These are phyloP conservation scores for Genyomyrus donnyi DNA, from an alignment of 2,113 vertebrate genomes.

Conservation along the genomic window DNA sequence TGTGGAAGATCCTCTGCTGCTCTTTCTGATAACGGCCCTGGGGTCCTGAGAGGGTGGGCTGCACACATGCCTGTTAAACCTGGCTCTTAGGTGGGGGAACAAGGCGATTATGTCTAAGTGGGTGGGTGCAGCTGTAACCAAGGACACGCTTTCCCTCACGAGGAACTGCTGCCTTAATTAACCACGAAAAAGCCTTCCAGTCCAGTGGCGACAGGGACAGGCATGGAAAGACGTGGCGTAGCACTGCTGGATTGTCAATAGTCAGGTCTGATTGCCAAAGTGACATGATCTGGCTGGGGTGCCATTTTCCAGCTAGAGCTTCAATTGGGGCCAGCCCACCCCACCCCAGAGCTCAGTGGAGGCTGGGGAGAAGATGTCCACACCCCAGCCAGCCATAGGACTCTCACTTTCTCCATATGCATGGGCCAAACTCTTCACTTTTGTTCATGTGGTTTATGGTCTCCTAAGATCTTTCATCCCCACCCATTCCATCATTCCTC, in stretches of 20 bases:
- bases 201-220: conserved; percentile 4
- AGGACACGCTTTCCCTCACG: conserved; percentile 22
- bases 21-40: conserved; percentile 8
- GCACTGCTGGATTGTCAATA: background rate
- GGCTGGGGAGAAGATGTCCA: background rate
- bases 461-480: background rate
- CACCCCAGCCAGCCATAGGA: background rate
- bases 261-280: background rate
- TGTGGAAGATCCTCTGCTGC: background rate
- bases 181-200: conserved; percentile 11
- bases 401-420: conserved; percentile 9
- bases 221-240: conserved; percentile 1
- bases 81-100: background rate
- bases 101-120: background rate
- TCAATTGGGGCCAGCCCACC: background rate
- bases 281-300: conserved; percentile 1
- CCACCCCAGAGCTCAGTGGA: background rate
- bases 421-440: conserved; percentile 2
- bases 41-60: background rate
- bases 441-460: conserved; percentile 5
- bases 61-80: background rate
- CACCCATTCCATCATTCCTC: background rate
- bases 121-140: conserved; percentile 27
- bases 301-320: background rate
- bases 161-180: conserved; percentile 22